Evolutionary conservation across 92 coral and sea anemone species (phyloP), one percentile per base, ranked within the genome.

Genomic region (Blastomussa wellsi): DNA sequence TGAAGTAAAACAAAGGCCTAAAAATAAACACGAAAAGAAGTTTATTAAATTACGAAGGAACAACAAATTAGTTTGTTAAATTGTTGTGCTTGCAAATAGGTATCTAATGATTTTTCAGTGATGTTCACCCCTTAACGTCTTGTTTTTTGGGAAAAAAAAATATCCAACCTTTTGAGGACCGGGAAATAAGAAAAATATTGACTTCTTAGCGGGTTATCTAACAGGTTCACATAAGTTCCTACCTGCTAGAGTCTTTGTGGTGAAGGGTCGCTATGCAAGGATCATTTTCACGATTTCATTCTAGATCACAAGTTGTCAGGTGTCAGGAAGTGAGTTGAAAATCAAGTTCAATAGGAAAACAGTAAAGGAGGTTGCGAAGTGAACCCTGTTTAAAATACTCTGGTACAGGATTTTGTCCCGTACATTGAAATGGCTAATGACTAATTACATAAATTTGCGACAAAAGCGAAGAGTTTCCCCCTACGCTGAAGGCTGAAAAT

Each of bases 251-350:
- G 16, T 38, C 24, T 20, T 69, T 69, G 15, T 19, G 47, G 74
- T 36, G 74, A 69, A 69, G 11, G 74, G 74, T 69, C 74, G 74
- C 74, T 69, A 36, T 36, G 74, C 44, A 19, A 69, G 17, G n/a
- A 38, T 69, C 33, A 32, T 69, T 69, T 36, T 17, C 22, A 3
- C 2, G 39, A 31, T 31, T 7, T 36, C 5, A 69, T 69, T 32
- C n/a, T 69, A 22, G 13, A 33, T 19, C 4, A 11, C 24, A 68
- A 11, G 8, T 31, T 11, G 1, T 69, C 74, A 69, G 74, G 74
- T 69, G 74, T 16, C 74, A 17, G 17, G 49, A 69, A 32, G 3
- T 15, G 42, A 68, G 15, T 26, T 35, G 12, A 69, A 32, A 57
- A 57, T 57, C 0, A 36, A 16, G 47, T 19, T 29, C 47, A 36